Evolutionary conservation across 2,888 invertebrate species (phyloP).

Genomic region (Drosophila cognata): DNA sequence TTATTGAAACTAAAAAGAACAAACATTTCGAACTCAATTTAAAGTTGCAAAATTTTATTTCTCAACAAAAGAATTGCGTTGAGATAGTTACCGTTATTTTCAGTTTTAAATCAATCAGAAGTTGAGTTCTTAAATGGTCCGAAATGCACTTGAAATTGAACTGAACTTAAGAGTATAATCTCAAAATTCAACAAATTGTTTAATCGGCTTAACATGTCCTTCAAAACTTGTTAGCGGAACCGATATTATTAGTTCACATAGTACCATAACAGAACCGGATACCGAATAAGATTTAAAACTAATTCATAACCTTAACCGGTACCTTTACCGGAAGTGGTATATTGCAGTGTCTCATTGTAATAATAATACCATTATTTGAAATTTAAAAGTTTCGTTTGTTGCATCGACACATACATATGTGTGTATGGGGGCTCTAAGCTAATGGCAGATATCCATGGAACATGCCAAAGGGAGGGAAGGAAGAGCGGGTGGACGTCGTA

Average conservation of each 20-base stretch:
- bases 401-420: neutral
- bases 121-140: neutral
- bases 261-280: neutral
- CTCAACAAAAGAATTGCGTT: neutral
- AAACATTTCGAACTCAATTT: constrained; percentile 1
- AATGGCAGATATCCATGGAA: neutral
- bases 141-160: neutral
- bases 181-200: neutral
- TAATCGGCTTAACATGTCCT: neutral
- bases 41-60: constrained; percentile 16
- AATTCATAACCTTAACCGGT: neutral
- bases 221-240: neutral
- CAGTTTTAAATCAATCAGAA: neutral
- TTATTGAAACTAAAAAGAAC: constrained; percentile 2
- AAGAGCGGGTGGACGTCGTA: neutral
- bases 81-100: too few species aligned
- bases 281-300: neutral
- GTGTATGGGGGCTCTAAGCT: neutral
- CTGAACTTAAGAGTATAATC: neutral
- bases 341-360: neutral
- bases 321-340: neutral
- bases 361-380: neutral
- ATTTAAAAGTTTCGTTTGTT: neutral
- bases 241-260: neutral
- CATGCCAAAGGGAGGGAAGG: neutral